Evolutionary conservation across 2,113 vertebrate genomes (phyloP), one percentile per base, ranked within the genome.

Genomic region (Guaruba guarouba): DNA sequence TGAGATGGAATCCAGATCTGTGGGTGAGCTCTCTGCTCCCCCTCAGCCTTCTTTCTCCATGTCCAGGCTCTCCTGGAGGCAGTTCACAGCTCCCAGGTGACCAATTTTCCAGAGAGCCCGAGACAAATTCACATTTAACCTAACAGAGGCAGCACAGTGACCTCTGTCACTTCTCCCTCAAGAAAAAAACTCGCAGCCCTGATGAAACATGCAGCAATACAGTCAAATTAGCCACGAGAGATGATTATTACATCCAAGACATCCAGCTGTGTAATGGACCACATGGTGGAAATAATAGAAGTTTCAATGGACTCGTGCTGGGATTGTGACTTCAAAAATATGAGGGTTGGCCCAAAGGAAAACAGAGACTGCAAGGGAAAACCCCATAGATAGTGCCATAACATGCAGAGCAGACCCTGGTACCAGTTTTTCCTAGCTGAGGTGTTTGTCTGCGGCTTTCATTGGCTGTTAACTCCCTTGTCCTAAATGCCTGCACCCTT

Each of bases 81-180:
- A 37, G 37, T 86, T 96, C 61, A 78, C 39, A 86, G 80, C 76
- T 88, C 55, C 55, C 57, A 91, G 55, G 55, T 5, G 37, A 92
- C 41, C 6, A 3, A 41, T 86, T 90, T 93, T 94, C 68, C 74
- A 85, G 59, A 82, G 16, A 89, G 22, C 33, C 49, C 7, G 17
- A 62, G 49, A 68, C 13, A 73, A 71, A 70, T 78, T 88, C 37
- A 49, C 19, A 15, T 92, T 93, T 94, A 94, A 86, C 76, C 64
- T 43, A 91, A 83, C 8, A 83, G 70, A 73, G 51, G 80, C 43
- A 81, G 59, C 2, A 4, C 49, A 81, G 77, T 78, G 86, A 80
- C 75, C 79, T 83, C 83, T 92, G 79, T 88, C 79, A 67, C 57
- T 93, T 88, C n/a, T 90, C 27, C 69, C 22, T 90, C 55, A 70